Conservation (phyloP, 30 jellyfish, hydroid and myxozoan species). For the Nemopilema nomurai region DNA sequence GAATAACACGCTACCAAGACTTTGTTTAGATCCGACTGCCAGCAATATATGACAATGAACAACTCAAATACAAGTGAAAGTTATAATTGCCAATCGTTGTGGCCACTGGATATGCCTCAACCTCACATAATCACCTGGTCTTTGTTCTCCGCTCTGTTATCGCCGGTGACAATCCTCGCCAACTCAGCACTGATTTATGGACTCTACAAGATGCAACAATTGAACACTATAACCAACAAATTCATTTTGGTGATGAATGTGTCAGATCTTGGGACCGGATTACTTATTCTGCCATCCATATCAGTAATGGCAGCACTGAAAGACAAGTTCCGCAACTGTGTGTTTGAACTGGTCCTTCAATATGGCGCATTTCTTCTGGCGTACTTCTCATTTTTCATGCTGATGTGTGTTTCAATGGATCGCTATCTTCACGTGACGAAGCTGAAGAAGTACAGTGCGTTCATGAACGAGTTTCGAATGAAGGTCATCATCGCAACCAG, state of each 20-base stretch:
- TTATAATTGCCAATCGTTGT: conserved; percentile 12
- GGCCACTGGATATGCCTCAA: conserved; percentile 49
- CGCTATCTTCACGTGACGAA: conserved; percentile 55
- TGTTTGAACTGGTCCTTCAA: conserved; percentile 21
- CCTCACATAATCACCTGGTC: conserved; percentile 9
- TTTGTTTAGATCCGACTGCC: too few relatives aligned
- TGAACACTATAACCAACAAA: conserved; percentile 13
- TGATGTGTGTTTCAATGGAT: conserved; percentile 32
- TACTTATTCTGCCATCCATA: conserved; percentile 19
- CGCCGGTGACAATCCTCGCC: conserved; percentile 9
- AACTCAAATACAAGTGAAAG: background rate
- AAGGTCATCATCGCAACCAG: conserved; percentile 5
- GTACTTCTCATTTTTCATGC: conserved; percentile 54
- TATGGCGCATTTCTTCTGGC: conserved; percentile 22
- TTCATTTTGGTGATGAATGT: conserved; percentile 37
- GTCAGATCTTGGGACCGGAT: conserved; percentile 42
- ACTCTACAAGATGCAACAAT: conserved; percentile 28
- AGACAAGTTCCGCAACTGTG: conserved; percentile 42
- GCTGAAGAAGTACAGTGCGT: conserved; percentile 14
- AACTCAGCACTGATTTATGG: conserved; percentile 36
- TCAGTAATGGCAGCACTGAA: background rate
- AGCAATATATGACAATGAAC: background rate
- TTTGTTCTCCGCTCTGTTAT: background rate
- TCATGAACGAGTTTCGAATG: conserved; percentile 54
- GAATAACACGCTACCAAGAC: too few relatives aligned